Conservation (phyloP, 2,113 vertebrate genomes). For the Rhipidura dahli region DNA sequence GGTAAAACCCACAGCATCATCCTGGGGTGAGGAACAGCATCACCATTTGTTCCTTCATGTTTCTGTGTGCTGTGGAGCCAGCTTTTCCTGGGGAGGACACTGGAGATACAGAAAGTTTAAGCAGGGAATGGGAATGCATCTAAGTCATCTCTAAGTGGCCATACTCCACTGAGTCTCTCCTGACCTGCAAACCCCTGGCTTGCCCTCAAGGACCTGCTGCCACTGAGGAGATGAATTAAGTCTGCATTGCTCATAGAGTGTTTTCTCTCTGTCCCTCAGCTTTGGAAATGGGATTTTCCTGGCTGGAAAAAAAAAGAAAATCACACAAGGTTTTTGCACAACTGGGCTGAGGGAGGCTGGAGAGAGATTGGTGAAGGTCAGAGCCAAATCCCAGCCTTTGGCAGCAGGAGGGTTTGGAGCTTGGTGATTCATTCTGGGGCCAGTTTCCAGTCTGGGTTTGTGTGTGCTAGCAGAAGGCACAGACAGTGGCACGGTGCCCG, state of each 20-base stretch:
- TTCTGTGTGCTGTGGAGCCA: not conserved
- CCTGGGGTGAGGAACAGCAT: not conserved
- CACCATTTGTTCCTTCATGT: not conserved
- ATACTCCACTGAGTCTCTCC: not conserved
- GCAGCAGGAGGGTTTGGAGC: not conserved
- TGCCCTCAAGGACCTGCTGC: not conserved
- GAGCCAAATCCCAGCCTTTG: not conserved
- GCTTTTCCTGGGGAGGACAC: not conserved
- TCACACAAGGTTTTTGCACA: not conserved
- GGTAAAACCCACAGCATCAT: not conserved
- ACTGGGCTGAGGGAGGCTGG: not conserved
- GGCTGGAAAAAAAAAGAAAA: not conserved
- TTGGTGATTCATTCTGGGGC: not conserved
- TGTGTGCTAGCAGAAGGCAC: not conserved
- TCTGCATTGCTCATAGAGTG: not conserved
- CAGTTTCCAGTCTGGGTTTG: not conserved
- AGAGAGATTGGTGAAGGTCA: not conserved
- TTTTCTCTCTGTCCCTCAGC: not conserved
- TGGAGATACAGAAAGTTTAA: not conserved
- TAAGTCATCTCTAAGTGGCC: not conserved
- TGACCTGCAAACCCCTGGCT: slow-evolving; percentile 3
- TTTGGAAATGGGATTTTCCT: not conserved
- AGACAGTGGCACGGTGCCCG: not conserved
- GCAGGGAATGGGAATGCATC: not conserved
- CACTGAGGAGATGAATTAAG: slow-evolving; percentile 9